Conservation (phyloP, 2,797 vertebrate species). For the Hipposideros larvatus region DNA sequence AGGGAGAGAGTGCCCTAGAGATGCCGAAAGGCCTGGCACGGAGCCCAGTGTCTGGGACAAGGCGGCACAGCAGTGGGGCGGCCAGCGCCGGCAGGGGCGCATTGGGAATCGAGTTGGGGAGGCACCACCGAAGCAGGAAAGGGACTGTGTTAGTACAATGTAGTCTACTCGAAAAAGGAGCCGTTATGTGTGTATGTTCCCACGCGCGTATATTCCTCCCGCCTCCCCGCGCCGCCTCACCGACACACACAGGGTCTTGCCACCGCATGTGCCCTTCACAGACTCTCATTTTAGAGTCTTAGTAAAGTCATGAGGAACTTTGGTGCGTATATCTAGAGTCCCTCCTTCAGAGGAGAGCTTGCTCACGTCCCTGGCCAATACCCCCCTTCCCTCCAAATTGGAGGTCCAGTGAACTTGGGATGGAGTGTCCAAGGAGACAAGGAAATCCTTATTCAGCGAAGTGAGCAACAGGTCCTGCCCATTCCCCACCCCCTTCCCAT, state of each 20-base stretch:
- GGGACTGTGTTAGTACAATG: neutral
- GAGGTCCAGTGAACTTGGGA: neutral
- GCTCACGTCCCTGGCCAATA: neutral
- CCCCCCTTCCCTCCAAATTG: neutral
- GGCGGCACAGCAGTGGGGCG: neutral
- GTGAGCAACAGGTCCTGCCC: neutral
- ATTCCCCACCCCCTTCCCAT: too few species aligned
- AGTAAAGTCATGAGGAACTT: neutral
- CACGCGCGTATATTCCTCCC: too few species aligned
- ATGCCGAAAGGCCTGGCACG: slow-evolving; percentile 40
- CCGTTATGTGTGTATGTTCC: too few species aligned
- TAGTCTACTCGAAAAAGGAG: too few species aligned
- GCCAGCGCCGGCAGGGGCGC: neutral
- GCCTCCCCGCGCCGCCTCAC: too few species aligned
- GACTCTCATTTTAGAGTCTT: too few species aligned
- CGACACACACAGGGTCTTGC: too few species aligned
- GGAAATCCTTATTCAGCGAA: neutral
- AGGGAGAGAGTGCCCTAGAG: neutral
- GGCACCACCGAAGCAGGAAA: neutral
- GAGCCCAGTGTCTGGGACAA: neutral
- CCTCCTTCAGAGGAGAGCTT: neutral
- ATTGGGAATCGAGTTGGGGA: neutral
- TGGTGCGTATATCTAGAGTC: neutral
- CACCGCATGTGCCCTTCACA: too few species aligned
- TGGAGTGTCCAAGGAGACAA: neutral